Base-by-base conservation (phyloP, 2,113 vertebrate species). In the Xenus cinereus region DNA sequence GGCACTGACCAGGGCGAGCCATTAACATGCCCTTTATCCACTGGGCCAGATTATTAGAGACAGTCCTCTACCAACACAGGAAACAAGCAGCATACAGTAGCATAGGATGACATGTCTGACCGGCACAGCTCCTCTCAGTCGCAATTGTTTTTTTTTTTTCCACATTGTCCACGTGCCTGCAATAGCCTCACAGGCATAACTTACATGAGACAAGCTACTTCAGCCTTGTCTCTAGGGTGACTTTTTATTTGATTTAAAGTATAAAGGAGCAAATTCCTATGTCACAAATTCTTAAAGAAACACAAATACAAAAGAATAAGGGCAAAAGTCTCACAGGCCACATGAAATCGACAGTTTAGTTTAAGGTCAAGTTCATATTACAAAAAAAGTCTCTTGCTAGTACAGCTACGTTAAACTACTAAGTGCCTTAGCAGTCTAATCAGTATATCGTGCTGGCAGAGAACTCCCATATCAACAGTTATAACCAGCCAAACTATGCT, bases 101-200 rank as follows among this genome's bases (percentile, higher is more conserved):
- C 28, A 28, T 1, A 7, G 41, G n/a, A 35, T 1, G 1, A 48
- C 12, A 43, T 3, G 1, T 54, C 20, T 30, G 51, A 84, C 43
- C 14, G 5, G 1, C 62, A 62, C 12, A 78, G 51, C 21, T 75
- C 37, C 37, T 78, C 46, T 51, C 46, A 56, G 30, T 79, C 6
- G 0, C 0, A 79, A 28, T 37, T 63, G 0, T 28, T 81, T 68
- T 64, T 48, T 48, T 48, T 48, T 37, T n/a, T n/a, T 8, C 27
- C 26, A 18, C 20, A 9, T 22, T 67, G 37, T 46, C 51, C 27
- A 30, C 28, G 20, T 35, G 51, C 21, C n/a, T 54, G 30, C 82
- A 82, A 66, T 27, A 67, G 51, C 66, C 50, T 91, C 56, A 56
- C 20, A 71, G 51, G 50, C 22, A 30, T 8, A 66, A 41, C 39